These are phyloP conservation scores for Aphrophora alni DNA, from an alignment of 2,888 invertebrate species.

Conservation along the genomic window DNA sequence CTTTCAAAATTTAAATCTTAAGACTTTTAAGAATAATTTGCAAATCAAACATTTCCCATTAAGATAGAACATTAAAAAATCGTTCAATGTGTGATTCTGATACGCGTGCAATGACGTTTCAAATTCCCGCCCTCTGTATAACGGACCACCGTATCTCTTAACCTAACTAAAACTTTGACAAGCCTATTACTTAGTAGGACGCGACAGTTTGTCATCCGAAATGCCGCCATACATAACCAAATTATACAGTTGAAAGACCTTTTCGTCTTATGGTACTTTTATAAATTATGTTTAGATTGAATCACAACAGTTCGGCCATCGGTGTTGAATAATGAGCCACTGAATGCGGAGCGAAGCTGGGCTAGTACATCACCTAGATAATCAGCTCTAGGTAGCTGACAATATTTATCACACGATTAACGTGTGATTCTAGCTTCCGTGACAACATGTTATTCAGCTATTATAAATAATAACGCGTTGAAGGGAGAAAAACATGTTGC, in stretches of 20 bases:
- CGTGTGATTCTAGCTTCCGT: background rate
- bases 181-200: background rate
- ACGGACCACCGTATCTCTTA: background rate
- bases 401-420: background rate
- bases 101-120: background rate
- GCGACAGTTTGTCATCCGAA: background rate
- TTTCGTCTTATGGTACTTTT: background rate
- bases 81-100: background rate
- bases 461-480: no score
- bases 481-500: no score
- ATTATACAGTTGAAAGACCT: constrained; percentile 9
- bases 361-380: background rate
- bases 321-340: background rate
- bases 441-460: no score
- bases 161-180: background rate
- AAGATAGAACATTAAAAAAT: no score
- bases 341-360: background rate
- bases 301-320: background rate
- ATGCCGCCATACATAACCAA: background rate
- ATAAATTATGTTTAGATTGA: background rate
- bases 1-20: no score
- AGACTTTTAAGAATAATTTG: no score
- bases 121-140: background rate
- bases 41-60: no score
- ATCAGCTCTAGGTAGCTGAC: background rate